Evolutionary conservation across 1,140 invertebrate genomes (phyloP), one percentile per base, ranked within the genome.

Genomic region (Drusus annulatus): DNA sequence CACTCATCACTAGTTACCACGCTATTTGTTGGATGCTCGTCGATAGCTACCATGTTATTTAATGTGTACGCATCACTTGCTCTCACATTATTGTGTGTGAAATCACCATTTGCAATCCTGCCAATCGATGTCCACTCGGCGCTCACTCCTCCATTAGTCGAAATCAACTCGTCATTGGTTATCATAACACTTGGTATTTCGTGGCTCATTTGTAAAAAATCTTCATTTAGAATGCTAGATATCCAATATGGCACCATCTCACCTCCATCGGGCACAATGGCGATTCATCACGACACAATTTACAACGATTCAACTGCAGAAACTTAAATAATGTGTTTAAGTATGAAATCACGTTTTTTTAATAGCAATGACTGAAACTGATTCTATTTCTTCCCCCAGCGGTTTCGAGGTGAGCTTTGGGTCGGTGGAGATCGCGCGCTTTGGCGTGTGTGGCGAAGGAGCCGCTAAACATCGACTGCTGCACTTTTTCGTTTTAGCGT

Each of bases 401-500:
- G 10, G 10, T 45, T 1, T 45, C 10, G 10, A 45, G 8, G 10
- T 45, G 36, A 45, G 36, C 36, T 45, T 45, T 45, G 54, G n/a
- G 54, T 19, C 16, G 54, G n/a, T 10, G 16, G 10, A 60, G n/a
- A 7, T 60, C 56, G 56, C 62, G 62, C 62, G 62, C 25, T 10
- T 60, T 60, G 4, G 62, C 21, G 62, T 10, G 13, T 13, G 21
- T n/a, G 0, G 19, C 25, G 60, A 50, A 68, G 31, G 16, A n/a
- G 10, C 63, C 25, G 31, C 16, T 1, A n/a, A 68, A 15, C 17
- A 69, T 17, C 28, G 21, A 17, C n/a, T 15, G 65, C 45, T 69
- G 65, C 65, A 69, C n/a, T 69, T 69, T 69, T 69, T 36, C 65
- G 65, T 50, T 45, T 45, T n/a, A 23, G 21, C 62, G 62, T 31